phyloP scores from a whole-genome alignment of 1,140 invertebrate species.

The Odontomachus brunneus region DNA sequence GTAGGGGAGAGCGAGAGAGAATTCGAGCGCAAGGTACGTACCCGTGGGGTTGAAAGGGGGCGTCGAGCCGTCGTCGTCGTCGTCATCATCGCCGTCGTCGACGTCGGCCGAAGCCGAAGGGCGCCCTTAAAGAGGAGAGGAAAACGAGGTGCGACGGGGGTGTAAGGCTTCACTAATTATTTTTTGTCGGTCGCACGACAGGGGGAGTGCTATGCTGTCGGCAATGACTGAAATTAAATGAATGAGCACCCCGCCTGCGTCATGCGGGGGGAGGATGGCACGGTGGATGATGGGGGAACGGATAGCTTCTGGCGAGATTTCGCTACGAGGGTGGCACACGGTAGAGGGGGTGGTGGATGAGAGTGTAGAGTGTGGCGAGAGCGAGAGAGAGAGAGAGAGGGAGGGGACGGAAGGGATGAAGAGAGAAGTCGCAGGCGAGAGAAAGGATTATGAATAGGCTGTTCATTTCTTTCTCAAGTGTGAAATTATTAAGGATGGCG shows the following conservation, averaged over 20 bases:
- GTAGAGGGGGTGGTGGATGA: conserved; percentile 1
- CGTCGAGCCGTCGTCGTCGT: conserved; percentile 66
- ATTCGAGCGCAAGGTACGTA: conserved; percentile 78
- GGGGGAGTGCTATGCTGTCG: conserved; percentile 81
- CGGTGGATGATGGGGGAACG: conserved; percentile 26
- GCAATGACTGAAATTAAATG: conserved; percentile 84
- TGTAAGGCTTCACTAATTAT: conserved; percentile 85
- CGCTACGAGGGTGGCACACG: conserved; percentile 34
- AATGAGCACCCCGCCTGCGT: conserved; percentile 77
- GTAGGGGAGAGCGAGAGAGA: conserved; percentile 63
- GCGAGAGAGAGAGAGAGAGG: conserved; percentile 8
- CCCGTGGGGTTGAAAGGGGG: conserved; percentile 75
- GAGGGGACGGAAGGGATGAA: background rate
- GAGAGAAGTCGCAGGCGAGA: conserved; percentile 36
- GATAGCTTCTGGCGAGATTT: conserved; percentile 68
- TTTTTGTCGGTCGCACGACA: conserved; percentile 84
- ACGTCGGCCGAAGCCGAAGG: conserved; percentile 49
- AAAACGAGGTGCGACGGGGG: conserved; percentile 66
- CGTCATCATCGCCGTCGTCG: conserved; percentile 48
- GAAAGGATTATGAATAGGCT: conserved; percentile 77
- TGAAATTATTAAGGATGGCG: conserved; percentile 76
- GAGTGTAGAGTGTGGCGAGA: background rate
- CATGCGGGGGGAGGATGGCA: conserved; percentile 50
- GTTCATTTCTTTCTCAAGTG: conserved; percentile 77
- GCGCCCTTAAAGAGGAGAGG: conserved; percentile 41